These are phyloP conservation scores for Chorisops tibialis DNA, from an alignment of 2,888 invertebrate species.

Conservation along the genomic window DNA sequence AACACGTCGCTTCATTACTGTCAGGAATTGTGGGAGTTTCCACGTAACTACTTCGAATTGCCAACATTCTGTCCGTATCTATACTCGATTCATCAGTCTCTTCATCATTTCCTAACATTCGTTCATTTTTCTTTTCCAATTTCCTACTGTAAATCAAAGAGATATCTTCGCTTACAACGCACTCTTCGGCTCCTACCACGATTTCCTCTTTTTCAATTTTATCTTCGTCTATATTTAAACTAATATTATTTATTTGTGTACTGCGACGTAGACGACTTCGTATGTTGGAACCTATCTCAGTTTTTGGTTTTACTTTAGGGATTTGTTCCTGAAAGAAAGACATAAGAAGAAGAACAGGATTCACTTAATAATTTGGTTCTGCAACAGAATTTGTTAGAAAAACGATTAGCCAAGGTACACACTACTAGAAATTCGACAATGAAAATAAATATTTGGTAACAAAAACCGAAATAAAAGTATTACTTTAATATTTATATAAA, in stretches of 20 bases:
- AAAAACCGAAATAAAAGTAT: too few relatives aligned
- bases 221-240: slow-evolving; percentile 19
- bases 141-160: neutral
- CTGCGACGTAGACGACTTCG: slow-evolving; percentile 27
- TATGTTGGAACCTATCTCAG: slow-evolving; percentile 5
- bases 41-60: neutral
- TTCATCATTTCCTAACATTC: slow-evolving; percentile 21
- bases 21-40: neutral
- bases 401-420: slow-evolving; percentile 31
- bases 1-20: slow-evolving; percentile 7
- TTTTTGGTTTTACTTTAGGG: slow-evolving; percentile 24
- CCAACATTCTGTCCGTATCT: neutral
- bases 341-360: slow-evolving; percentile 11
- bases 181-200: slow-evolving; percentile 7
- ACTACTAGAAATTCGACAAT: slow-evolving; percentile 1
- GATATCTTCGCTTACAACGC: slow-evolving; percentile 9
- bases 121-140: neutral
- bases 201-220: neutral
- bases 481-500: too few relatives aligned
- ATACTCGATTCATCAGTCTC: slow-evolving; percentile 11
- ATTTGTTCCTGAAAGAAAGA: slow-evolving; percentile 28
- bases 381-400: slow-evolving; percentile 20
- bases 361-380: neutral
- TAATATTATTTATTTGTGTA: slow-evolving; percentile 24
- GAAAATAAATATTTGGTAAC: neutral